Evolutionary conservation across 1,140 invertebrate species (phyloP).

Genomic region (Heterodera schachtii): DNA sequence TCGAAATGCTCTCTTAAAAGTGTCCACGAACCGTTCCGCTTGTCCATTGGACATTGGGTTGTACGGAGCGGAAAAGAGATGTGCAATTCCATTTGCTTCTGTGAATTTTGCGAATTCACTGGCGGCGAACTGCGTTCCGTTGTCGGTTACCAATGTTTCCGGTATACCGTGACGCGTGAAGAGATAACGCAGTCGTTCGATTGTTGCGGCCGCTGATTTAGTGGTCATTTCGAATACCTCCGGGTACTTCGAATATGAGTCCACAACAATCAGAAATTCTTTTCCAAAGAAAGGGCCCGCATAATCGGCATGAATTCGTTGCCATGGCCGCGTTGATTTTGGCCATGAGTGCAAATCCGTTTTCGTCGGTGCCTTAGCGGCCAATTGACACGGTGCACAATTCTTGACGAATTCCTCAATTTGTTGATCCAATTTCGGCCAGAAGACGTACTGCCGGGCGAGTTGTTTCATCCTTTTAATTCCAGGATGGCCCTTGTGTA

Average conservation of each 20-base stretch:
- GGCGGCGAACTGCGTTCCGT: slow-evolving; percentile 2
- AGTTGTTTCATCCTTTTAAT: slow-evolving; percentile 11
- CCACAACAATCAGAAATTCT: slow-evolving; percentile 68
- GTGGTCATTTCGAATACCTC: slow-evolving; percentile 21
- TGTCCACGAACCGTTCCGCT: slow-evolving; percentile 64
- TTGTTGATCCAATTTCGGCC: slow-evolving; percentile 2
- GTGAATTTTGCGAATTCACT: slow-evolving; percentile 7
- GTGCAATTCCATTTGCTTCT: neutral
- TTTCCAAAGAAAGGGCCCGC: slow-evolving; percentile 66
- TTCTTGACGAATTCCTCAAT: slow-evolving; percentile 2
- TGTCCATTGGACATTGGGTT: slow-evolving; percentile 25
- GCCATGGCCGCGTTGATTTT: neutral
- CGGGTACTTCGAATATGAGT: too few relatives aligned
- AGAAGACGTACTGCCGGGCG: slow-evolving; percentile 18
- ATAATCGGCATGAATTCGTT: slow-evolving; percentile 66
- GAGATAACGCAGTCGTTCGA: slow-evolving; percentile 9
- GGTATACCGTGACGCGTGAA: slow-evolving; percentile 1
- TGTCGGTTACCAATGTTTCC: slow-evolving; percentile 1
- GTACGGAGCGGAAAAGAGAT: neutral
- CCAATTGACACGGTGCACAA: neutral
- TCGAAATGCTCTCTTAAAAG: slow-evolving; percentile 23
- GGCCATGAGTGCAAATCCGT: neutral
- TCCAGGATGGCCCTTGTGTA: slow-evolving; percentile 13
- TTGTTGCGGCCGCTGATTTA: slow-evolving; percentile 17
- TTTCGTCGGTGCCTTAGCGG: slow-evolving; percentile 3